Evolutionary conservation across 92 coral and sea anemone genomes (phyloP).

Genomic region (Umimayanthus chanpuru): DNA sequence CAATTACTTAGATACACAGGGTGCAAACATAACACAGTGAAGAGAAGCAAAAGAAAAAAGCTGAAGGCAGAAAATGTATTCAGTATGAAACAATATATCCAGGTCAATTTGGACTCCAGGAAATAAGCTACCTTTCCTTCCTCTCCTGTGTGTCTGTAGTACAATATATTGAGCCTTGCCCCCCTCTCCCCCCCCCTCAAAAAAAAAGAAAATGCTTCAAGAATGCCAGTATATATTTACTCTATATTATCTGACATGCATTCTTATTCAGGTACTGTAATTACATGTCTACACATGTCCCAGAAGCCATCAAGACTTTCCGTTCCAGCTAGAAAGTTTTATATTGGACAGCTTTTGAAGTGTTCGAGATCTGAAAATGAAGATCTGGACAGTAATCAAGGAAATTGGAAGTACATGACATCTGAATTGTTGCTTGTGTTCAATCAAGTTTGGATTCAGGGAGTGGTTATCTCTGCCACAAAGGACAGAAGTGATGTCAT

Average conservation of each 20-base stretch:
- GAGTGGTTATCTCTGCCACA: slow-evolving; percentile 57
- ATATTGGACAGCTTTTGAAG: slow-evolving; percentile 57
- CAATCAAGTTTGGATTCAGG: slow-evolving; percentile 84
- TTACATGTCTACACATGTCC: slow-evolving; percentile 66
- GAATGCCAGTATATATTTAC: too few species aligned
- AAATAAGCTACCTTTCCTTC: too few species aligned
- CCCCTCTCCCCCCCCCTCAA: not conserved
- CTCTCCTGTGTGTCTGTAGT: too few species aligned
- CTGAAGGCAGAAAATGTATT: too few species aligned
- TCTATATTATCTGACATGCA: too few species aligned
- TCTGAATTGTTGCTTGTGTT: slow-evolving; percentile 28
- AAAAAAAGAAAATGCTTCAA: not conserved
- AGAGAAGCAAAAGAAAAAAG: too few species aligned
- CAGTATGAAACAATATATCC: too few species aligned
- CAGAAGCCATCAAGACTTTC: slow-evolving; percentile 51
- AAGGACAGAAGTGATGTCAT: slow-evolving; percentile 68
- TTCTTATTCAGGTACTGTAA: not conserved
- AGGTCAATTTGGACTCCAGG: too few species aligned
- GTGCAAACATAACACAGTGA: too few species aligned
- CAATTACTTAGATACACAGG: too few species aligned
- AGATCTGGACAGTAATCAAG: not conserved
- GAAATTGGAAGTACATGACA: slow-evolving; percentile 39
- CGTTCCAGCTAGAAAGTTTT: slow-evolving; percentile 72
- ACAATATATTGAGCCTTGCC: too few species aligned
- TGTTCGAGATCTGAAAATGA: slow-evolving; percentile 37